A percentile compares a stretch with the other conserved stretches of the same genome.
Conservation (phyloP, 2,888 invertebrate species). For the Lasioglossum vierecki region DNA sequence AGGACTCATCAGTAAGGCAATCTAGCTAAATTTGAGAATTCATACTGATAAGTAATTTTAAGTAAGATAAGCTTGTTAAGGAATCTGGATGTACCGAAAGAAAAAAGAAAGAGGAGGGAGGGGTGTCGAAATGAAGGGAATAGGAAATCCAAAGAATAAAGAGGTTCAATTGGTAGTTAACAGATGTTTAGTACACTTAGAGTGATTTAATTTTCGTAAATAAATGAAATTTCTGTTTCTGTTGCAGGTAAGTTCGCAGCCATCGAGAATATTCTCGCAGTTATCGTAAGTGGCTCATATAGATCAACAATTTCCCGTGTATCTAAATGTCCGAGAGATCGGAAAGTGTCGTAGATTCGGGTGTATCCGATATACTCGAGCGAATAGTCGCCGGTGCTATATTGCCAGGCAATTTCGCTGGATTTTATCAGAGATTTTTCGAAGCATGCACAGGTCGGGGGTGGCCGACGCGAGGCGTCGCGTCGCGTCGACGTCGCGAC, state of each 20-base stretch:
- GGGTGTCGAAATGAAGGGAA: too few relatives aligned
- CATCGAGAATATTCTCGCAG: not conserved
- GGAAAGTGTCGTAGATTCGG: not conserved
- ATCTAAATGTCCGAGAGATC: not conserved
- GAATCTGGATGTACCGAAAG: too few relatives aligned
- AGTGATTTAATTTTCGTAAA: not conserved
- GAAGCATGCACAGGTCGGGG: not conserved
- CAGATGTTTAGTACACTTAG: too few relatives aligned
- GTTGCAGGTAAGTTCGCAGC: conserved; percentile 74
- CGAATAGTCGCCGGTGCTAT: conserved; percentile 8
- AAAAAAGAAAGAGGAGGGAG: too few relatives aligned
- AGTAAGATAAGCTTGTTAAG: not conserved
- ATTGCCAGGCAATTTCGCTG: conserved; percentile 7
- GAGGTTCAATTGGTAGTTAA: too few relatives aligned
- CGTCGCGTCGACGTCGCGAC: conserved; percentile 49
- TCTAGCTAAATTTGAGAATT: too few relatives aligned
- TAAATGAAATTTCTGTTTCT: conserved; percentile 33
- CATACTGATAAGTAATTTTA: too few relatives aligned
- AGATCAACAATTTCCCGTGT: conserved; percentile 2
- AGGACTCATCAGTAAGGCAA: too few relatives aligned
- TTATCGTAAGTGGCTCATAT: not conserved
- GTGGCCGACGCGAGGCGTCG: conserved; percentile 34
- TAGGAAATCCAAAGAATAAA: too few relatives aligned
- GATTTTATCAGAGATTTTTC: conserved; percentile 38
- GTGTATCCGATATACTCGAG: not conserved